Base-by-base conservation (phyloP, 2,113 vertebrate genomes). In the Syngnathus floridae region DNA sequence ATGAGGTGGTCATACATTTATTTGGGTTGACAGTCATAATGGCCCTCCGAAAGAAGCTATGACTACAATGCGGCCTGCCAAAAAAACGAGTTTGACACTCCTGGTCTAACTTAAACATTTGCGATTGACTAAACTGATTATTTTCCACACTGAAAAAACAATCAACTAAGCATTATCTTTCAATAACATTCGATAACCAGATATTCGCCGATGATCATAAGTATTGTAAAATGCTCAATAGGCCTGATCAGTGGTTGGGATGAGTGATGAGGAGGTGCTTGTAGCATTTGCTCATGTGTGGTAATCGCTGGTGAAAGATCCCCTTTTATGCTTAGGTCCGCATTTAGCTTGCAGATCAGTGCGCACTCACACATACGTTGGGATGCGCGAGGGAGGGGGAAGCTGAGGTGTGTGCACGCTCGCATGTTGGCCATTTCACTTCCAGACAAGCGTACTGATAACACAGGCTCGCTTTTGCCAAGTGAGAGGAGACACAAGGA, bases 321-420 rank as follows among this genome's bases (percentile, higher is more conserved):
- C 82, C 69, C 81, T 89, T 88, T 87, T 79, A 79, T 87, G 90
- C 89, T 89, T 89, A 86, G 84, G 73, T 88, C 78, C 84, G 89
- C 87, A 87, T 66, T 81, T 83, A 76, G 80, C 76, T 46, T 46
- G 63, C 75, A 70, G 74, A 86, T 83, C 76, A 77, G 74, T 41
- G 67, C 57, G 69, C 56, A 43, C 65, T 43, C 61, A 19, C 48
- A 63, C 55, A 74, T 66, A 52, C 71, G 72, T 37, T 65, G 40
- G 69, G 22, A 41, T 45, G 64, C 62, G 60, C 3, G 26, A 31
- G 26, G 26, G 26, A 3, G 26, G 26, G 22, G 71, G 79, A 74
- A 81, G 79, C 71, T 66, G 74, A 76, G 79, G 74, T 45, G 14
- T 45, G 40, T 12, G 40, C 79, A 81, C 69, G 74, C 40, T 55